These are phyloP conservation scores for Heteractis magnifica DNA, from an alignment of 92 coral and sea anemone genomes.

Conservation along the genomic window DNA sequence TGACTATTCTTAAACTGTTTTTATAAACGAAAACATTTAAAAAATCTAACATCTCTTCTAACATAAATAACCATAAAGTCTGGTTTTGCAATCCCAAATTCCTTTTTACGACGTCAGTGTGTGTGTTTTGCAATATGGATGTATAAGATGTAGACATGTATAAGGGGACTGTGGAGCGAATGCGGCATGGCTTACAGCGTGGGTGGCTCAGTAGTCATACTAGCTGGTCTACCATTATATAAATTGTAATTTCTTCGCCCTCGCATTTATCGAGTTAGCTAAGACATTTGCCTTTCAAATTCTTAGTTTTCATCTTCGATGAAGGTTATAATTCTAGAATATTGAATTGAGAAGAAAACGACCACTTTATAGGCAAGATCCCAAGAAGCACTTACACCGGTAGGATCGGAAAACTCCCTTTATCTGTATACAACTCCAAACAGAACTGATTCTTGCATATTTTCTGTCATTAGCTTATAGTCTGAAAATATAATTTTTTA, in stretches of 20 bases:
- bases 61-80: background rate
- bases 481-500: background rate
- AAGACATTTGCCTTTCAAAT: constrained; percentile 7
- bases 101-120: background rate
- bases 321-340: background rate
- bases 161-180: background rate
- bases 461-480: background rate
- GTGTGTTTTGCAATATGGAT: background rate
- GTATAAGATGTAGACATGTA: background rate
- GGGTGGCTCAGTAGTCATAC: constrained; percentile 15
- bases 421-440: background rate
- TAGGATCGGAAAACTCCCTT: background rate
- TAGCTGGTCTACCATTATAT: constrained; percentile 14
- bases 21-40: background rate
- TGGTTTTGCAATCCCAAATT: background rate
- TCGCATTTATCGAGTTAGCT: constrained; percentile 10
- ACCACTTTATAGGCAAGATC: background rate
- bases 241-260: constrained; percentile 30
- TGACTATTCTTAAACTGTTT: background rate
- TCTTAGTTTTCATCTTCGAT: background rate
- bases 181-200: constrained; percentile 15
- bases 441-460: background rate
- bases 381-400: background rate
- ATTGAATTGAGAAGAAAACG: background rate
- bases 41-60: background rate